Base-by-base conservation (phyloP, 2,113 vertebrate genomes). In the Orientallactaga bullata region DNA sequence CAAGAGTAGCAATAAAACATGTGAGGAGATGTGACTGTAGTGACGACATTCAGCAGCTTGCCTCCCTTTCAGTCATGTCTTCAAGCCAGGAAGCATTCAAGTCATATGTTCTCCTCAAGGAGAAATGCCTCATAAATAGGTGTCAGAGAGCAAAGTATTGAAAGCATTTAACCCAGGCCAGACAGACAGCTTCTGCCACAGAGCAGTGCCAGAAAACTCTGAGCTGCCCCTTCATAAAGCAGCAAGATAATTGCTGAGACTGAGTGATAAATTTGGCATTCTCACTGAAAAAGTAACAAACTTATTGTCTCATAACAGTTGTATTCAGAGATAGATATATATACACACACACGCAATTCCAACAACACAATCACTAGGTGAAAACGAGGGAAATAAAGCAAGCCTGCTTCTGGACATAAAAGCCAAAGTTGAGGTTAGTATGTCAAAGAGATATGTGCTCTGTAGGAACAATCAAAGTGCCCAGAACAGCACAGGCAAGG, bases 91-190 rank as follows among this genome's bases (percentile, higher is more conserved):
- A 95, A 66, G 47, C 73, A 94, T 78, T 85, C 12, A 72, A 63
- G 74, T 77, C 55, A 77, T 39, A 37, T n/a, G n/a, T 65, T 88
- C 58, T 88, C 42, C 32, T 87, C 82, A 69, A 92, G 89, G 58
- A 90, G 71, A 90, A 93, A 90, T 82, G 39, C 32, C 78, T 84
- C 61, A 78, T 79, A 69, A 81, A 87, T 24, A 65, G 58, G 83
- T 60, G 51, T 91, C n/a, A 81, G 39, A 55, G 63, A 24, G 83
- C 58, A 81, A 90, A 61, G 32, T 18, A 71, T 55, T 69, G 83
- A 81, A 90, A 61, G 32, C 17, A 74, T 55, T 69, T 86, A 91
- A 80, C 51, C 42, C 86, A 88, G 89, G 39, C 28, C 60, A 76
- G 37, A 58, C 60, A 76, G 37, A 58, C 32, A 91, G 74, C 76